Base-by-base conservation (phyloP, 2,113 vertebrate species). In the Noturus placidus region DNA sequence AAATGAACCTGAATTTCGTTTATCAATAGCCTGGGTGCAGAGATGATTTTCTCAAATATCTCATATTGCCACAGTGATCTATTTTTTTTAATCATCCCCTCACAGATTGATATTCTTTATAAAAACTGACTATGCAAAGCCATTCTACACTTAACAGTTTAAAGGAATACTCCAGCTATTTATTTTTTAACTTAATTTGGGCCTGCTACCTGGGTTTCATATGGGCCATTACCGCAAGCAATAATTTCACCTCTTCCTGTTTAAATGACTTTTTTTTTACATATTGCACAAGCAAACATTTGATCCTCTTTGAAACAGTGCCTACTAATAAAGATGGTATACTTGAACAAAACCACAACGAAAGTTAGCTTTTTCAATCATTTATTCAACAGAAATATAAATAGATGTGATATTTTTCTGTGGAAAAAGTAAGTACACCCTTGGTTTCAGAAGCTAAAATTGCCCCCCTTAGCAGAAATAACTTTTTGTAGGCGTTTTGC, bases 1-100 rank as follows among this genome's bases (percentile, higher is more conserved):
- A 52, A 86, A 86, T 78, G 63, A 78, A 59, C 19, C 83, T 20
- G 22, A 54, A 72, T 77, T 72, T 13, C 25, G 63, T 85, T 84
- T 84, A 54, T 33, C 22, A 84, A 69, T 65, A 38, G 50, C 9
- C 84, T 61, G 22, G 56, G 69, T 46, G 84, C 70, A 69, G 30
- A 46, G 78, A n/a, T 35, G n/a, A 56, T 63, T 80, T 63, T 67
- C n/a, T 69, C 20, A 67, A 25, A 80, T 65, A 4, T 22, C 38
- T 80, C n/a, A 17, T 20, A 79, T 67, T 80, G 50, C 46, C 52
- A 27, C 17, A 13, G 27, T 84, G 50, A 69, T 67, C 19, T 38
- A 56, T 35, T 38, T 20, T 70, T 72, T 33, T 56, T 80, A 84
- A 69, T 70, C 67, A 30, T 19, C 2, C 8, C 19, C 65, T 33